Conservation (phyloP, 2,797 vertebrate genomes). For the Cirrhinus mrigala region DNA sequence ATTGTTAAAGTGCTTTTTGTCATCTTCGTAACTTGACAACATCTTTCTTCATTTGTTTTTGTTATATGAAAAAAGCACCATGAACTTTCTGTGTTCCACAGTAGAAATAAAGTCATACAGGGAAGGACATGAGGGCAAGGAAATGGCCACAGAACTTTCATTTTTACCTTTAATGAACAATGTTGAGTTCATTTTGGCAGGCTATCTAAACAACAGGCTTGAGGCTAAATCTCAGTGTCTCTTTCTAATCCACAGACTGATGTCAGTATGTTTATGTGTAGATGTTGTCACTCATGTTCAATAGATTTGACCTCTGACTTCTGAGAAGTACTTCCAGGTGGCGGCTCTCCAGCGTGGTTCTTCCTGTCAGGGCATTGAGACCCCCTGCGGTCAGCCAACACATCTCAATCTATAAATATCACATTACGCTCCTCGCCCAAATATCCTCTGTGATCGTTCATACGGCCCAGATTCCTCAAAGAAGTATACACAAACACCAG, state of each 20-base stretch:
- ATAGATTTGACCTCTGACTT: slow-evolving; percentile 77
- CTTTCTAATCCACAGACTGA: slow-evolving; percentile 64
- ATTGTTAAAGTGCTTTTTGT: neutral
- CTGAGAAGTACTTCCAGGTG: slow-evolving; percentile 83
- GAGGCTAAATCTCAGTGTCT: slow-evolving; percentile 49
- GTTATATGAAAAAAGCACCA: neutral
- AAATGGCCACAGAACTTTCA: neutral
- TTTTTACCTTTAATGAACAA: neutral
- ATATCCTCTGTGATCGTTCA: slow-evolving; percentile 59
- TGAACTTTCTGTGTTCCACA: neutral
- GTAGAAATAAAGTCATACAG: neutral
- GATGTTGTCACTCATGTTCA: slow-evolving; percentile 80
- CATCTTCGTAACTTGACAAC: neutral
- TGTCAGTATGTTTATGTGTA: slow-evolving; percentile 71
- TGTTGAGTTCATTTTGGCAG: neutral
- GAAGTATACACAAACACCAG: slow-evolving; percentile 49
- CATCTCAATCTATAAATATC: slow-evolving; percentile 72
- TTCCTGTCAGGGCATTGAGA: slow-evolving; percentile 57
- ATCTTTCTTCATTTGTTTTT: neutral
- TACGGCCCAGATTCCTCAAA: slow-evolving; percentile 43
- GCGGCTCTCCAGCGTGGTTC: slow-evolving; percentile 67
- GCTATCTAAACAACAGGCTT: slow-evolving; percentile 6
- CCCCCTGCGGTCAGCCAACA: slow-evolving; percentile 71
- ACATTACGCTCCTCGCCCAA: slow-evolving; percentile 64
- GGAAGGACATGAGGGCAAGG: neutral